Evolutionary conservation across 2,888 invertebrate species (phyloP).

Genomic region (Rhamnusium bicolor): DNA sequence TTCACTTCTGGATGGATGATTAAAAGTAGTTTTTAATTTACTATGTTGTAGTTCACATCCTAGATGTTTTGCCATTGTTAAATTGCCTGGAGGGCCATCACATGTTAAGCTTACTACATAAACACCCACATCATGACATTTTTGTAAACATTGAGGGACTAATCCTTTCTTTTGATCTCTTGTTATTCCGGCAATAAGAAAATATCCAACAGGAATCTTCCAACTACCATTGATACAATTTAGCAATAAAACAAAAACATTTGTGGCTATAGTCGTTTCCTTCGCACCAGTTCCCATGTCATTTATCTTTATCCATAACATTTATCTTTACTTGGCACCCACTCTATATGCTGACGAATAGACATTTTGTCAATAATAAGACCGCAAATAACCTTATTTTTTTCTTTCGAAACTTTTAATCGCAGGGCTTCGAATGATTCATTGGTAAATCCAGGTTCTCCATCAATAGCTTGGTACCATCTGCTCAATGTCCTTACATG

Average conservation of each 20-base stretch:
- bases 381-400: too few relatives aligned
- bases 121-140: constrained; percentile 20
- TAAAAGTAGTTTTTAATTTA: constrained; percentile 23
- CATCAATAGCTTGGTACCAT: constrained; percentile 32
- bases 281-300: constrained; percentile 33
- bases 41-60: constrained; percentile 17
- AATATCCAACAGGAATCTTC: constrained; percentile 27
- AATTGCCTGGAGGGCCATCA: constrained; percentile 21
- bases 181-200: constrained; percentile 13
- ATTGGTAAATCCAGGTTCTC: constrained; percentile 13
- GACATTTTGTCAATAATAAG: constrained; percentile 35
- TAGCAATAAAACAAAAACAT: constrained; percentile 29
- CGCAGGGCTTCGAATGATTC: constrained; percentile 19
- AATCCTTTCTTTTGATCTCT: constrained; percentile 23
- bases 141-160: not conserved
- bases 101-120: constrained; percentile 15
- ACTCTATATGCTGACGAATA: constrained; percentile 26
- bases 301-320: constrained; percentile 36
- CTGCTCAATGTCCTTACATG: constrained; percentile 24
- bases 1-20: not conserved
- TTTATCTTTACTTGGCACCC: constrained; percentile 7
- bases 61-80: constrained; percentile 22
- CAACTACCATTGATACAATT: constrained; percentile 33
- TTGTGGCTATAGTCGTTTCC: constrained; percentile 24
- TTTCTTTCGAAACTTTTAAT: constrained; percentile 2